Evolutionary conservation across 2,113 vertebrate species (phyloP).

Genomic region (Oxygymnocypris stewartii): DNA sequence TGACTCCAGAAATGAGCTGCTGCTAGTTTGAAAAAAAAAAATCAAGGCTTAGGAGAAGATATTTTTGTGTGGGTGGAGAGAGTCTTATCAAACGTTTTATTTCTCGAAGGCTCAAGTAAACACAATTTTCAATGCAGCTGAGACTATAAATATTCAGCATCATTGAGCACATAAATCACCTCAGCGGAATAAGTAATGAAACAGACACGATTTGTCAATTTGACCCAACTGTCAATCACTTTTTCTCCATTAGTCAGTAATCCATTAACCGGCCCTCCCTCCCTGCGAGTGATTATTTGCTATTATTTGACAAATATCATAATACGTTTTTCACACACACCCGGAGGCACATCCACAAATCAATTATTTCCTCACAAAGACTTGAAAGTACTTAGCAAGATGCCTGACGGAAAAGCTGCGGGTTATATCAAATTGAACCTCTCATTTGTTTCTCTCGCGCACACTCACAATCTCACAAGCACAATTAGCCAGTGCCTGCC

Average conservation of each 20-base stretch:
- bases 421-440: slow-evolving; percentile 97
- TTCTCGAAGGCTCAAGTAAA: slow-evolving; percentile 20
- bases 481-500: slow-evolving; percentile 91
- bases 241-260: slow-evolving; percentile 93
- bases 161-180: slow-evolving; percentile 35
- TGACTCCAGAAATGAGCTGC: slow-evolving; percentile 53
- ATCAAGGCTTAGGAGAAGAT: background rate
- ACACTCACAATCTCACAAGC: slow-evolving; percentile 76
- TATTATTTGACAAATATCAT: slow-evolving; percentile 94
- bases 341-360: slow-evolving; percentile 84
- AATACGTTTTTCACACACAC: slow-evolving; percentile 90
- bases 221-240: slow-evolving; percentile 80
- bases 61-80: background rate
- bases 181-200: slow-evolving; percentile 82
- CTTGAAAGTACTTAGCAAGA: slow-evolving; percentile 96
- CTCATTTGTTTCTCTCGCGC: slow-evolving; percentile 76
- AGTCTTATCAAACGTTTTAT: slow-evolving; percentile 26
- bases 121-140: background rate
- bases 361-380: slow-evolving; percentile 97
- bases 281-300: slow-evolving; percentile 64
- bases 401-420: slow-evolving; percentile 89
- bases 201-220: slow-evolving; percentile 78
- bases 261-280: slow-evolving; percentile 91
- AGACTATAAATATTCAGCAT: slow-evolving; percentile 38
- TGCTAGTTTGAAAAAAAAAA: background rate